A percentile compares a stretch with the other conserved stretches of the same genome.
These are phyloP conservation scores for Prorops nasuta DNA, from an alignment of 1,140 invertebrate genomes.

Conservation along the genomic window DNA sequence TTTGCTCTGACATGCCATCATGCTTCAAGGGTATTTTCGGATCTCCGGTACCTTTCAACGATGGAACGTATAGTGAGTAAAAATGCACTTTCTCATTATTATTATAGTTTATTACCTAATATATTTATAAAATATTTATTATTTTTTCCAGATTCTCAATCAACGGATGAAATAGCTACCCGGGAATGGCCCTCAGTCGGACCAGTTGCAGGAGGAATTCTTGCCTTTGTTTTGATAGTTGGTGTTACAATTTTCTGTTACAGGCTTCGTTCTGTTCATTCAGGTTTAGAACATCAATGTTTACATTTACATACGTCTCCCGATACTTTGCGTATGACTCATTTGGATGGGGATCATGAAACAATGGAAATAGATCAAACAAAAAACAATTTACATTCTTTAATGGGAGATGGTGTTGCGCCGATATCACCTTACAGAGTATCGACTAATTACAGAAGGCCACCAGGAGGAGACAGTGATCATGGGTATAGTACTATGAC, in stretches of 20 bases:
- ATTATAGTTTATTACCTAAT: no score
- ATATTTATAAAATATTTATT: not conserved
- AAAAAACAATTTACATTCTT: conserved; percentile 60
- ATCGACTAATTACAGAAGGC: conserved; percentile 75
- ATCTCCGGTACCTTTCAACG: conserved; percentile 77
- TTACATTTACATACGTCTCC: conserved; percentile 48
- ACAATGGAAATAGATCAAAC: conserved; percentile 46
- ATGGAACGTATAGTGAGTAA: conserved; percentile 60
- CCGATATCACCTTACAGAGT: conserved; percentile 86
- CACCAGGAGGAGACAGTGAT: conserved; percentile 82
- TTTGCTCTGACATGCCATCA: conserved; percentile 74
- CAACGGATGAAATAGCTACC: conserved; percentile 48
- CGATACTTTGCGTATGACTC: conserved; percentile 49
- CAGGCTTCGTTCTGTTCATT: conserved; percentile 52
- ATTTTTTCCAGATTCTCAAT: conserved; percentile 47
- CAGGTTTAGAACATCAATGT: conserved; percentile 49
- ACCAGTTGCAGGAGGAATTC: conserved; percentile 65
- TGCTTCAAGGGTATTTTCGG: conserved; percentile 87
- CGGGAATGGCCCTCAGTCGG: conserved; percentile 62
- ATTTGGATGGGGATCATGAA: conserved; percentile 45
- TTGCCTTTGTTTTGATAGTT: conserved; percentile 63
- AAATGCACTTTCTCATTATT: no score
- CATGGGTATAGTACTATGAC: conserved; percentile 96
- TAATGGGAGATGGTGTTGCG: conserved; percentile 60
- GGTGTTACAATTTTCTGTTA: conserved; percentile 67